Evolutionary conservation across 1,140 invertebrate genomes (phyloP), one percentile per base, ranked within the genome.

Genomic region (Matsumurasca onukii): DNA sequence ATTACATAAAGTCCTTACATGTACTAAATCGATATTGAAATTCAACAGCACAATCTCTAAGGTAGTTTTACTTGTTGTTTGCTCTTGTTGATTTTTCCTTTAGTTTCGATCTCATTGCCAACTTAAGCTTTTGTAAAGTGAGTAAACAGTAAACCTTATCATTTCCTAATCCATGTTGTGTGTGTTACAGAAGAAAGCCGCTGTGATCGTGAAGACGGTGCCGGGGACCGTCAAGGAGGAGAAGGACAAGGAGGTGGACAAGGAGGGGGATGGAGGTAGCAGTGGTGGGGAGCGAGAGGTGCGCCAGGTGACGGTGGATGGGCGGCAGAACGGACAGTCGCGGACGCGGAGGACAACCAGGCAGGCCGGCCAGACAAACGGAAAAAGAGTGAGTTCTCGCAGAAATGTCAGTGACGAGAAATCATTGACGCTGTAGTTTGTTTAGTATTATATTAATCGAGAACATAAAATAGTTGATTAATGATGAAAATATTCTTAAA

Each of bases 371-470:
- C n/a, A 31, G 81, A 82, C 49, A 82, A 79, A 69, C 83, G 78
- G 72, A 84, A 82, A 69, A 85, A 81, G 80, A 77, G 82, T 83
- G 76, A 74, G 55, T 62, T 48, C 39, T n/a, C 15, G 39, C n/a
- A 45, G 39, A 45, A 17, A 22, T 51, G 2, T 2, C 15, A 51
- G 15, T 51, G 49, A 17, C 15, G 3, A 2, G 2, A 3, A 3
- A 3, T 51, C 22, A 49, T 51, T 68, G 2, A 3, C 2, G 2
- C 25, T 3, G 17, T 3, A 3, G 25, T 17, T 3, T 2, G 49
- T 24, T 3, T 51, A 45, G 12, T 12, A 13, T 45, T 13, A 45
- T 45, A 45, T n/a, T 45, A 45, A 12, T 12, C 12, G n/a, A n/a
- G n/a, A n/a, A n/a, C n/a, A n/a, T n/a, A n/a, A n/a, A n/a, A n/a